These are phyloP conservation scores for Hirundichthys speculiger DNA, from an alignment of 2,113 vertebrate genomes.

Conservation along the genomic window DNA sequence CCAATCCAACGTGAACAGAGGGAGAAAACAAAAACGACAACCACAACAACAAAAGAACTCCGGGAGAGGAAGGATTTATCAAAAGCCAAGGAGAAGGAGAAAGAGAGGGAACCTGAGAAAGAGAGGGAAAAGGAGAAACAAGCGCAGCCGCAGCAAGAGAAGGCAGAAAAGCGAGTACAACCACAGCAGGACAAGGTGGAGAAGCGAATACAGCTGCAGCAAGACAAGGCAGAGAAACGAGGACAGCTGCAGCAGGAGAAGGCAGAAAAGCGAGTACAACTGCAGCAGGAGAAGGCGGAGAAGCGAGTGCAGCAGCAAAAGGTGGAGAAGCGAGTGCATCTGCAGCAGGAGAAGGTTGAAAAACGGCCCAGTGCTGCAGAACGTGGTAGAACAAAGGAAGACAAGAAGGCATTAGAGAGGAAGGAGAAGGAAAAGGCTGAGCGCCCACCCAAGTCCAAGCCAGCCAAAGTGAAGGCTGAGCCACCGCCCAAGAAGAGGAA, in stretches of 20 bases:
- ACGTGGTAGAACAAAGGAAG: conserved; percentile 73
- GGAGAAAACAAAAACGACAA: conserved; percentile 64
- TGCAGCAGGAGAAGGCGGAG: conserved; percentile 68
- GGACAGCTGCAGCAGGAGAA: conserved; percentile 31
- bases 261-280: conserved; percentile 23
- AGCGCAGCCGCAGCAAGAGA: background rate
- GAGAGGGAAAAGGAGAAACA: conserved; percentile 61
- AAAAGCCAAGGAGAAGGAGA: conserved; percentile 68
- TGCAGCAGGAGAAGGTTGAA: conserved; percentile 69
- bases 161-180: conserved; percentile 49
- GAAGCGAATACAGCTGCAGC: conserved; percentile 54
- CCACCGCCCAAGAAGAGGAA: conserved; percentile 94
- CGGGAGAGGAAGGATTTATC: conserved; percentile 69
- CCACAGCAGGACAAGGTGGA: conserved; percentile 70
- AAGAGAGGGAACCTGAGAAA: conserved; percentile 52
- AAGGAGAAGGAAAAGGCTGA: conserved; percentile 72
- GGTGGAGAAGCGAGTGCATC: conserved; percentile 63
- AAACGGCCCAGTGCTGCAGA: conserved; percentile 67
- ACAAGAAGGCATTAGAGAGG: conserved; percentile 70
- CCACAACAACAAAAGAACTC: conserved; percentile 53
- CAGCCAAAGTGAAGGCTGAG: conserved; percentile 87
- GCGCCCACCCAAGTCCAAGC: conserved; percentile 79
- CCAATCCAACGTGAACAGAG: conserved; percentile 67
- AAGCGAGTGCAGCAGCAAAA: conserved; percentile 66
- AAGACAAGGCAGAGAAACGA: conserved; percentile 19